Conservation (phyloP, 2,888 invertebrate genomes). For the Nineta flava region DNA sequence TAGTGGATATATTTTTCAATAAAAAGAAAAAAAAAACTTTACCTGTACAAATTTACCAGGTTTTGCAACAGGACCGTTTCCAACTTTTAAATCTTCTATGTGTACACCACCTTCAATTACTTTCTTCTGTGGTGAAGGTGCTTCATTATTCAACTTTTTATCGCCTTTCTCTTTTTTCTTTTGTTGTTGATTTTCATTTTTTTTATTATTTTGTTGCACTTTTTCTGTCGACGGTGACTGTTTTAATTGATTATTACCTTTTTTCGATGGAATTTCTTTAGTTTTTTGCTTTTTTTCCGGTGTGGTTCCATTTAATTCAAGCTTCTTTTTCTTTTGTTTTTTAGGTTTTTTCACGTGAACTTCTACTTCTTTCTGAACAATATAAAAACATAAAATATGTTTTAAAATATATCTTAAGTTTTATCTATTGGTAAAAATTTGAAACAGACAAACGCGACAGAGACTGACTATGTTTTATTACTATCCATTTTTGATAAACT, state of each 20-base stretch:
- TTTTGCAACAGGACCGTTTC: constrained; percentile 64
- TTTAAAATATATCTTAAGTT: too few species aligned
- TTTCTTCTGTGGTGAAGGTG: constrained; percentile 28
- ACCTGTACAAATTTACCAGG: constrained; percentile 53
- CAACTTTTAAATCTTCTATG: constrained; percentile 63
- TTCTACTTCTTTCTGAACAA: constrained; percentile 22
- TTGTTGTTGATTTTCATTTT: constrained; percentile 3
- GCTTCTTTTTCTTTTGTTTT: constrained; percentile 11
- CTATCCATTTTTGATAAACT: too few species aligned
- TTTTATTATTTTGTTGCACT: constrained; percentile 5
- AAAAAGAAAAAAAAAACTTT: constrained; percentile 10
- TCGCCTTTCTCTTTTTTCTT: not conserved
- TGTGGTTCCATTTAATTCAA: constrained; percentile 19
- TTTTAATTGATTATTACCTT: not conserved
- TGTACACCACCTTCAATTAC: constrained; percentile 59
- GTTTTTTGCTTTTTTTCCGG: constrained; percentile 13
- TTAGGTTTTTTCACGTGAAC: constrained; percentile 17
- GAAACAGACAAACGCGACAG: too few species aligned
- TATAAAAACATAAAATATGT: not conserved
- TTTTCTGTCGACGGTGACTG: not conserved
- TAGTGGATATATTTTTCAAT: not conserved
- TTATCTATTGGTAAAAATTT: too few species aligned
- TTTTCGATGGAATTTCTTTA: constrained; percentile 13
- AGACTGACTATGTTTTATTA: too few species aligned
- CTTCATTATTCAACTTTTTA: not conserved